Conservation (phyloP, 1,140 invertebrate genomes). For the Neoseiulus cucumeris region DNA sequence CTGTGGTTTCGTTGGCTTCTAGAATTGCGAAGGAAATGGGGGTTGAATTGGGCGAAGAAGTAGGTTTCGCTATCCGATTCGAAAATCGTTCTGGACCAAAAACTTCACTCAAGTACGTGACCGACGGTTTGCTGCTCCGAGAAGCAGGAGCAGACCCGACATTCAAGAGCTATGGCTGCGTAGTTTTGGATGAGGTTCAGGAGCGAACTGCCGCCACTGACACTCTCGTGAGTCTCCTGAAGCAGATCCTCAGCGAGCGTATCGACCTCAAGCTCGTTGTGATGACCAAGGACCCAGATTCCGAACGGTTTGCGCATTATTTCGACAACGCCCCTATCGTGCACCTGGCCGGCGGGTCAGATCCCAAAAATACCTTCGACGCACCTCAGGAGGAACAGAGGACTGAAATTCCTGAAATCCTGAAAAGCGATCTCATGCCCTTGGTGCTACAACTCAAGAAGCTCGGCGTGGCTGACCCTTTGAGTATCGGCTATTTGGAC, state of each 20-base stretch:
- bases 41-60: slow-evolving; percentile 84
- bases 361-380: slow-evolving; percentile 97
- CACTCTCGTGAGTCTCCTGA: slow-evolving; percentile 92
- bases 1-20: slow-evolving; percentile 95
- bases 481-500: slow-evolving; percentile 99
- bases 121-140: slow-evolving; percentile 96
- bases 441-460: slow-evolving; percentile 97
- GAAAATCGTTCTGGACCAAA: slow-evolving; percentile 95
- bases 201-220: slow-evolving; percentile 95
- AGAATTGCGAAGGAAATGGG: slow-evolving; percentile 99
- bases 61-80: slow-evolving; percentile 97
- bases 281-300: slow-evolving; percentile 97
- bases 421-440: slow-evolving; percentile 83
- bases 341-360: slow-evolving; percentile 89
- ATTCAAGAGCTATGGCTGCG: slow-evolving; percentile 80
- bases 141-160: slow-evolving; percentile 99
- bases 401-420: slow-evolving; percentile 97
- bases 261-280: slow-evolving; percentile 88
- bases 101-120: slow-evolving; percentile 88
- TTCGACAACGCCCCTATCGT: slow-evolving; percentile 96
- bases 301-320: slow-evolving; percentile 94
- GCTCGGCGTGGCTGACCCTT: slow-evolving; percentile 94
- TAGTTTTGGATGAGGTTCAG: slow-evolving; percentile 94
- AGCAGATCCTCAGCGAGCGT: slow-evolving; percentile 87
- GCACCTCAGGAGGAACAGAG: slow-evolving; percentile 99